phyloP scores from a whole-genome alignment of 2,797 vertebrate genomes.

The Sparus aurata region DNA sequence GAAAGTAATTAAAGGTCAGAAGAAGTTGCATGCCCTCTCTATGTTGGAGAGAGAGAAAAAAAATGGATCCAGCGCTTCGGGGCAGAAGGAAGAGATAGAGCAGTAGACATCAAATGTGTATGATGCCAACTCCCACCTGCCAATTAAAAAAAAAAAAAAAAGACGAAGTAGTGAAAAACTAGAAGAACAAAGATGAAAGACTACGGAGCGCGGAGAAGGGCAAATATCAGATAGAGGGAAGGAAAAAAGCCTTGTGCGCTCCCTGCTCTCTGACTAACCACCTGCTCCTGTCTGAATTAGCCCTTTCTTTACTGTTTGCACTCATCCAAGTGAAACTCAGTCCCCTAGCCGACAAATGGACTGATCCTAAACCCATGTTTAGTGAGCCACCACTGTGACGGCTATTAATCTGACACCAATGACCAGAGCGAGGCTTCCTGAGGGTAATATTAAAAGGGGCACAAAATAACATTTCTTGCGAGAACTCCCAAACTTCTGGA shows the following conservation, averaged over 20 bases:
- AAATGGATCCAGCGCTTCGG: slow-evolving; percentile 46
- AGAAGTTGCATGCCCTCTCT: slow-evolving; percentile 53
- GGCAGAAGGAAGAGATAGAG: slow-evolving; percentile 54
- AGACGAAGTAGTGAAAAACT: slow-evolving; percentile 38
- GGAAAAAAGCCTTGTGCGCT: slow-evolving; percentile 57
- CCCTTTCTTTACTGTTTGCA: slow-evolving; percentile 81
- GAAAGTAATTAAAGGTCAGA: slow-evolving; percentile 73
- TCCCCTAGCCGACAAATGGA: slow-evolving; percentile 73
- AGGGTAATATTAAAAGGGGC: slow-evolving; percentile 25
- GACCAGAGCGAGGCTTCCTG: slow-evolving; percentile 36
- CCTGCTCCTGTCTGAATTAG: slow-evolving; percentile 82
- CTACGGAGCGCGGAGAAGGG: slow-evolving; percentile 51
- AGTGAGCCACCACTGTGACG: slow-evolving; percentile 50
- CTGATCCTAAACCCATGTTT: slow-evolving; percentile 70
- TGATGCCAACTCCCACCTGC: slow-evolving; percentile 67
- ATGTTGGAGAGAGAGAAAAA: slow-evolving; percentile 25
- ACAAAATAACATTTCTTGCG: not conserved
- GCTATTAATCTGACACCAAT: slow-evolving; percentile 67
- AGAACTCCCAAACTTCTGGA: slow-evolving; percentile 57
- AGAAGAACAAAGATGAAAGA: slow-evolving; percentile 65
- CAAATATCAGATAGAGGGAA: slow-evolving; percentile 68
- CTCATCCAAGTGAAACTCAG: slow-evolving; percentile 76
- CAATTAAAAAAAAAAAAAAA: slow-evolving; percentile 75
- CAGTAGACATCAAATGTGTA: slow-evolving; percentile 64
- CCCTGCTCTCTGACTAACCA: slow-evolving; percentile 72